phyloP scores from a whole-genome alignment of 2,797 vertebrate species.

The Hippoglossus hippoglossus region DNA sequence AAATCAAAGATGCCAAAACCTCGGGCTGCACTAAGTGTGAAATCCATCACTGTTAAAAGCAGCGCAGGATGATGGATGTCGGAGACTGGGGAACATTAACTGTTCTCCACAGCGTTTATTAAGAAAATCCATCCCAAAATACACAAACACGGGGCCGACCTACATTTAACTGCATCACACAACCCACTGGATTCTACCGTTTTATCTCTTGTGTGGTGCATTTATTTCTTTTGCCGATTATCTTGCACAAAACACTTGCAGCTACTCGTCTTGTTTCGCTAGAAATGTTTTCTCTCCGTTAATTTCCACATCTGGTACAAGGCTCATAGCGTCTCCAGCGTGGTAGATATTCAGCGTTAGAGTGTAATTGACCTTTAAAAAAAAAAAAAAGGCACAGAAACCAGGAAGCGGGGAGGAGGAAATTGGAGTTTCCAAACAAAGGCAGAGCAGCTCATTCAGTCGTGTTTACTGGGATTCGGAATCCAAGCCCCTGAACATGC shows the following conservation, averaged over 20 bases:
- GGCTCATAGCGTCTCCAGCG: neutral
- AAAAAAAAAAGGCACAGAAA: slow-evolving; percentile 18
- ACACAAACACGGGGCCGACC: neutral
- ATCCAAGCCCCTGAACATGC: slow-evolving; percentile 39
- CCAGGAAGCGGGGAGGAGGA: slow-evolving; percentile 14
- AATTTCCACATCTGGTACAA: neutral
- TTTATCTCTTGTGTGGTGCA: neutral
- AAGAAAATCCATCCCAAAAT: slow-evolving; percentile 14
- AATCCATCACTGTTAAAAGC: slow-evolving; percentile 49
- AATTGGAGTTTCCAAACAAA: slow-evolving; percentile 45
- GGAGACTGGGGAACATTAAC: slow-evolving; percentile 16
- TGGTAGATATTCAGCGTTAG: neutral
- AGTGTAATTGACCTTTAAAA: slow-evolving; percentile 15
- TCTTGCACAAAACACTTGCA: neutral
- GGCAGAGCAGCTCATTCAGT: slow-evolving; percentile 43
- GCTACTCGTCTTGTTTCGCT: neutral
- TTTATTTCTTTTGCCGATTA: neutral
- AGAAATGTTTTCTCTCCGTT: neutral
- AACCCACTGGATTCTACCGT: neutral
- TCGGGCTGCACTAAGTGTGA: slow-evolving; percentile 29
- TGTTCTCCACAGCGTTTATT: slow-evolving; percentile 10
- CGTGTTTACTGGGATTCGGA: slow-evolving; percentile 37
- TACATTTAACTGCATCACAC: neutral
- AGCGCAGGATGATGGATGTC: slow-evolving; percentile 42
- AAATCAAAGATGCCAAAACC: slow-evolving; percentile 52